Evolutionary conservation across 37 sponge, comb jelly and placozoan genomes (phyloP).

Genomic region (Cladorhizidae sp.): DNA sequence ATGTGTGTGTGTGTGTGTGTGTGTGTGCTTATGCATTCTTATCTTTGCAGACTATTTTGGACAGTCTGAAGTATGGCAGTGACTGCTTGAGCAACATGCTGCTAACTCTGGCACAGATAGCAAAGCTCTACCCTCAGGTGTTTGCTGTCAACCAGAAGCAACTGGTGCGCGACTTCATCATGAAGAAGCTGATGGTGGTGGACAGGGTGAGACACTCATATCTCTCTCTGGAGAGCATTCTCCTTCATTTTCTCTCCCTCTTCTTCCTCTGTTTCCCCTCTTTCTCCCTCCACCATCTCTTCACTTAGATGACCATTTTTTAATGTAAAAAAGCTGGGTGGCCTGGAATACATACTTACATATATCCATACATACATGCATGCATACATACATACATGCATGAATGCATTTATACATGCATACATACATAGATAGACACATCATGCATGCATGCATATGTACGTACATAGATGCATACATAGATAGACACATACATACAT

Average conservation of each 20-base stretch:
- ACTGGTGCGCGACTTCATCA: constrained; percentile 51
- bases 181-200: constrained; percentile 62
- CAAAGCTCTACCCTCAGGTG: constrained; percentile 45
- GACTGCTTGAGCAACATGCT: constrained; percentile 47
- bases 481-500: too few species aligned
- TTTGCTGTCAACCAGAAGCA: constrained; percentile 51
- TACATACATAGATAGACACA: too few species aligned
- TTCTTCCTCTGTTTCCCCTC: not conserved
- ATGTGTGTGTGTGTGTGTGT: too few species aligned
- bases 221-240: not conserved
- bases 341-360: too few species aligned
- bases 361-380: too few species aligned
- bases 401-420: too few species aligned
- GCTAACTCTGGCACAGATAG: constrained; percentile 46
- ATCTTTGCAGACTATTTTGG: constrained; percentile 33
- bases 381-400: too few species aligned
- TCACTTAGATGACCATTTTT: too few species aligned
- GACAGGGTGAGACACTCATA: constrained; percentile 41
- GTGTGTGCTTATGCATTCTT: not conserved
- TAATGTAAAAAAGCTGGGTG: too few species aligned
- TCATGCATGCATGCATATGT: too few species aligned
- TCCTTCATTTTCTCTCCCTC: not conserved
- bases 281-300: not conserved
- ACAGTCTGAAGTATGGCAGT: constrained; percentile 35
- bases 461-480: too few species aligned